Evolutionary conservation across 2,113 vertebrate genomes (phyloP).

Genomic region (Leuciscus idus): DNA sequence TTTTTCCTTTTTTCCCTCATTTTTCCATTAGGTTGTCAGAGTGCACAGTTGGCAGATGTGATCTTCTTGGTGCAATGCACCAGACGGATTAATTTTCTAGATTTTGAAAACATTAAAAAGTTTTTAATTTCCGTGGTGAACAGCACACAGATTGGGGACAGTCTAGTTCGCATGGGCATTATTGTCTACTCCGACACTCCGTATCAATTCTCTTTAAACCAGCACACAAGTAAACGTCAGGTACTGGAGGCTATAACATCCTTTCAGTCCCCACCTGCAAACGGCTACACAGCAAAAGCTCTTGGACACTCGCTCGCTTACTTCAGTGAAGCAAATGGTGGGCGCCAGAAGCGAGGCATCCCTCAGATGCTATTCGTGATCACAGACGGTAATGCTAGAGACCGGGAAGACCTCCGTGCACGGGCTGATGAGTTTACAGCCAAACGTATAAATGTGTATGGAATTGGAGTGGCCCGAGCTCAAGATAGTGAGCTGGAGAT

Average conservation of each 20-base stretch:
- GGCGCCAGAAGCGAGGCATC: conserved; percentile 60
- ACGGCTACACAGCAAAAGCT: conserved; percentile 74
- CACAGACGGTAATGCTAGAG: conserved; percentile 76
- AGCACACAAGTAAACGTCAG: conserved; percentile 60
- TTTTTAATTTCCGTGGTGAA: conserved; percentile 80
- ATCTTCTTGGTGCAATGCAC: conserved; percentile 82
- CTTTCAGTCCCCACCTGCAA: conserved; percentile 48
- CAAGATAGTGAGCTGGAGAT: conserved; percentile 68
- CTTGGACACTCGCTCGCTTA: conserved; percentile 68
- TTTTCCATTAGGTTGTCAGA: conserved; percentile 71
- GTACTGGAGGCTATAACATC: conserved; percentile 67
- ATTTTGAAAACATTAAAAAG: conserved; percentile 72
- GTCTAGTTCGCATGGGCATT: conserved; percentile 74
- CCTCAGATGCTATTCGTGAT: conserved; percentile 79
- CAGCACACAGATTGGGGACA: conserved; percentile 69
- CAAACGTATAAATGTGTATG: conserved; percentile 68
- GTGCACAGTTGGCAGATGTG: conserved; percentile 77
- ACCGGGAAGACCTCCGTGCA: conserved; percentile 51
- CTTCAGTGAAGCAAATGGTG: conserved; percentile 69
- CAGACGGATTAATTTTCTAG: conserved; percentile 52
- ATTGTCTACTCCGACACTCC: conserved; percentile 68
- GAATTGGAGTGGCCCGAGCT: conserved; percentile 74
- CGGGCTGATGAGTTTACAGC: conserved; percentile 60
- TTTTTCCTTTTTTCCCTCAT: background rate
- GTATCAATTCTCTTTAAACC: conserved; percentile 67